Percentiles rank a stretch among this genome's conserved stretches.
Evolutionary conservation across 2,113 vertebrate genomes (phyloP).

Genomic region (Hemiprocne comata): DNA sequence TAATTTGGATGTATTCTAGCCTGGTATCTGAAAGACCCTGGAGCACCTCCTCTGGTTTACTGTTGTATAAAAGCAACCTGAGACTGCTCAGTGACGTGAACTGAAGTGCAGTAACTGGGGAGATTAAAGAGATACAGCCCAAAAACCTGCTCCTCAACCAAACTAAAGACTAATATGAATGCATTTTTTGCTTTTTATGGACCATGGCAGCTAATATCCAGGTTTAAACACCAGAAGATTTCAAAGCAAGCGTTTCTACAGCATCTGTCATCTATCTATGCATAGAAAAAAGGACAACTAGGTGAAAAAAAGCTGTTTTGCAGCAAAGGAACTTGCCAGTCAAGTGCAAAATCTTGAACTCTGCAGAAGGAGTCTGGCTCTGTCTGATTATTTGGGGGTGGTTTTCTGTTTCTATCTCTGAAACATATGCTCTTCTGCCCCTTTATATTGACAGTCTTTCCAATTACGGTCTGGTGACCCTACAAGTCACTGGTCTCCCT

Average conservation of each 20-base stretch:
- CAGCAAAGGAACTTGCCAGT: not conserved
- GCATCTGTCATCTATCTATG: not conserved
- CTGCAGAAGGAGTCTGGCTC: not conserved
- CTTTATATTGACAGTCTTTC: not conserved
- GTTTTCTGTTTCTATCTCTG: not conserved
- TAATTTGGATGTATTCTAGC: not conserved
- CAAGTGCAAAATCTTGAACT: not conserved
- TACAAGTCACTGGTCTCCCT: not conserved
- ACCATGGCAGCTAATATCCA: not conserved
- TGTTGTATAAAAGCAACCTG: not conserved
- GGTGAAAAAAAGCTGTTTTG: not conserved
- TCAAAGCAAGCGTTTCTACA: not conserved
- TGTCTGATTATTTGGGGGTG: not conserved
- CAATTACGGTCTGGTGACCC: not conserved
- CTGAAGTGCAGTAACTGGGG: not conserved
- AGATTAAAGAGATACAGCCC: not conserved
- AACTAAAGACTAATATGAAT: not conserved
- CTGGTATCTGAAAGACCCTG: not conserved
- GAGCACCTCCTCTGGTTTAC: not conserved
- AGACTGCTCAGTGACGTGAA: not conserved
- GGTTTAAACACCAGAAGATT: not conserved
- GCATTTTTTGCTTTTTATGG: not conserved
- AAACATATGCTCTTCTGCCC: not conserved
- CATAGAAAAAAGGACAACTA: not conserved
- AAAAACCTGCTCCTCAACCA: not conserved